Base-by-base conservation (phyloP, 37 sponge, comb jelly and placozoan species). In the Dysidea cf. avara region DNA sequence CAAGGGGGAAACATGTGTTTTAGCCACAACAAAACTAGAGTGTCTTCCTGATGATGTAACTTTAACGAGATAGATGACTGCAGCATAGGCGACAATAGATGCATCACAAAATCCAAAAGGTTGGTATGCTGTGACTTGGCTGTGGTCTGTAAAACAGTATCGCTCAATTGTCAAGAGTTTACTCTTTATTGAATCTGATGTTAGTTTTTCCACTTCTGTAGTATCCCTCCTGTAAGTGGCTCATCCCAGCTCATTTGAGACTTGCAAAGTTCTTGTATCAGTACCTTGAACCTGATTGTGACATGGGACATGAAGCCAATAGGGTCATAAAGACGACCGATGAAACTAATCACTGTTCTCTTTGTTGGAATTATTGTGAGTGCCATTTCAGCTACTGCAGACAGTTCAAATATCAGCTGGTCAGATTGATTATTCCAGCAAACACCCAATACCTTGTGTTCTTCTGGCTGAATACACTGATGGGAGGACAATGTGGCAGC, bases 261-360 rank as follows among this genome's bases (percentile, higher is more conserved):
- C 17, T 21, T 29, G n/a, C 56, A 55, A n/a, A 71, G 7, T n/a
- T 71, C 32, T 30, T 71, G 58, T 29, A 71, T 31, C 35, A 71
- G 53, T 34, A 71, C 56, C 72, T 74, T 74, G 50, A 74, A 74
- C 26, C n/a, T 9, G 25, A 74, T 21, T 13, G 38, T 59, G 40
- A 74, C 21, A 29, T 61, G 77, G 3, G 77, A 57, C 33, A 76
- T 66, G 33, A 76, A 7, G 20, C 77, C 67, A 20, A 76, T 36
- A 26, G 77, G 77, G 56, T 76, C 75, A 37, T 74, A 76, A 31
- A 64, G 29, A 29, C 54, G 18, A 7, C 52, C 39, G 16, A 33
- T 34, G 7, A 52, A 6, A 21, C 40, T 17, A 51, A 76, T 55
- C n/a, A 76, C 53, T 47, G 14, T 50, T 51, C 77, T 64, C 66